Percentiles rank a stretch among this genome's conserved stretches.
phyloP scores from a whole-genome alignment of 1,140 invertebrate genomes.

The Drosophila gunungcola region DNA sequence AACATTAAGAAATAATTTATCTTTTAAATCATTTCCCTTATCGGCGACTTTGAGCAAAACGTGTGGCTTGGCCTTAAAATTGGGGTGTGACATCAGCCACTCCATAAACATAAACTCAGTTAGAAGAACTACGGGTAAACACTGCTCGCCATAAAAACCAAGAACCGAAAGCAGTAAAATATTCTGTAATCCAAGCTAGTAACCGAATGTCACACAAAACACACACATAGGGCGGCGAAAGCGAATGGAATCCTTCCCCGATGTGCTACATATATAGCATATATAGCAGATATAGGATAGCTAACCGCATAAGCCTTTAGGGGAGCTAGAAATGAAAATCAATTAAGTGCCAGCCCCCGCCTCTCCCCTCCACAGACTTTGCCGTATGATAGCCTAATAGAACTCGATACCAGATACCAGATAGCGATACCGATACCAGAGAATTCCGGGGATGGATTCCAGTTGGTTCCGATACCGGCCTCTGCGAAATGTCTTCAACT shows the following conservation, averaged over 20 bases:
- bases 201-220: constrained; percentile 39
- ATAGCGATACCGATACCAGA: background rate
- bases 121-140: constrained; percentile 74
- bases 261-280: constrained; percentile 16
- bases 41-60: constrained; percentile 40
- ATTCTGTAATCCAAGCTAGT: constrained; percentile 50
- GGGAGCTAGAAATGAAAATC: constrained; percentile 42
- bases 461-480: constrained; percentile 15
- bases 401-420: constrained; percentile 14
- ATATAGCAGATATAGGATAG: constrained; percentile 12
- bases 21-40: constrained; percentile 53
- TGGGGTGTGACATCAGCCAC: constrained; percentile 45
- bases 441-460: constrained; percentile 25
- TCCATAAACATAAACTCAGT: constrained; percentile 59
- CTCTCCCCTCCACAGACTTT: constrained; percentile 10
- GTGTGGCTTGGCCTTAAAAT: constrained; percentile 65
- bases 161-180: constrained; percentile 34
- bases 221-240: constrained; percentile 38
- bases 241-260: constrained; percentile 40
- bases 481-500: constrained; percentile 64
- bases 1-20: constrained; percentile 38
- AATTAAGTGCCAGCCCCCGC: constrained; percentile 67
- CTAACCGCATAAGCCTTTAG: constrained; percentile 19
- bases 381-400: constrained; percentile 33
- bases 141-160: constrained; percentile 27